Base-by-base conservation (phyloP, 2,113 vertebrate species). In the Nematolebias whitei region DNA sequence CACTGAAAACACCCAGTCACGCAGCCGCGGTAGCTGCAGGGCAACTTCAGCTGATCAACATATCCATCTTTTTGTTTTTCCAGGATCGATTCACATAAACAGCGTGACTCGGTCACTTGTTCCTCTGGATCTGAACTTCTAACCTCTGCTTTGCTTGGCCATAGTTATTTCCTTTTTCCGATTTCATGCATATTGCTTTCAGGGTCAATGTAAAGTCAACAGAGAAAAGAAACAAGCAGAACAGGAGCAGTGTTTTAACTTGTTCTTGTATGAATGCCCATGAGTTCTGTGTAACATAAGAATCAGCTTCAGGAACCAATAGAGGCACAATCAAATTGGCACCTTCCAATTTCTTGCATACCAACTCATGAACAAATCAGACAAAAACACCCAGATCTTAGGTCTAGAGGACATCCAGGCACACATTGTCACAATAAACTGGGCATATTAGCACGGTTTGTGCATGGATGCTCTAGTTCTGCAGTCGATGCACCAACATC, bases 1-100 rank as follows among this genome's bases (percentile, higher is more conserved):
- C 40, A 2, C 58, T 88, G 78, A n/a, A n/a, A n/a, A n/a, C n/a
- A 78, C 19, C 63, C 84, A 83, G 87, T 88, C 84, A 80, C 70
- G 83, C 84, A 77, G 57, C 59, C 67, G 74, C 5, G 24, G 62
- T 68, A 16, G 78, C 85, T 76, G 51, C 38, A 12, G 51, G 87
- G 81, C 75, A 23, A 61, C 43, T 74, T 61, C 49, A 61, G 51
- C 76, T 82, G 75, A 66, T 89, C 64, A 83, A 66, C 84, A 70
- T 76, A 72, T 67, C 59, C 54, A 72, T 83, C 56, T 52, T 57
- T 69, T 68, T 53, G 53, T 24, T 22, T 22, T 58, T 51, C 16
- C 47, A 24, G 40, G 48, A 65, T 64, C 3, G 0, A 64, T 22
- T 59, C 76, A 61, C 56, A 16, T 61, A 77, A 78, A 78, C 62